Conservation (phyloP, 64 coral and sea anemone species). For the Montipora sp. region DNA sequence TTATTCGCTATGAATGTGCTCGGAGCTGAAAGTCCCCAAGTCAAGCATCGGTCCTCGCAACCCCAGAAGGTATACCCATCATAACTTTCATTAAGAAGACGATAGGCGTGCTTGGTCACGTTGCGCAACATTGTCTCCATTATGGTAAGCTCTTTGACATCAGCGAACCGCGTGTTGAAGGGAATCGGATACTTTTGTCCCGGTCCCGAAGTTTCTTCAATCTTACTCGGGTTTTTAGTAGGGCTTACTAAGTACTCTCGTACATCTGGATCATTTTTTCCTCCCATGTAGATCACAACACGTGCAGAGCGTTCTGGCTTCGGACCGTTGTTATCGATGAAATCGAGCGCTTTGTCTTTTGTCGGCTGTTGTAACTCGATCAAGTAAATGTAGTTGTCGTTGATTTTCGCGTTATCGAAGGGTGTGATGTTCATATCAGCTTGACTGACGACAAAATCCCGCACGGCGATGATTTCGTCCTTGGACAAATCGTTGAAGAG, state of each 20-base stretch:
- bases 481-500: constrained; percentile 76
- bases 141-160: constrained; percentile 33
- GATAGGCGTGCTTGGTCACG: constrained; percentile 24
- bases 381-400: constrained; percentile 85
- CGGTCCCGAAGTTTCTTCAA: constrained; percentile 14
- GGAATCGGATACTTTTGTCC: constrained; percentile 80
- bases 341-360: constrained; percentile 69
- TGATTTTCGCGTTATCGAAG: constrained; percentile 50
- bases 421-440: constrained; percentile 58
- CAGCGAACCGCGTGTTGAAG: constrained; percentile 74
- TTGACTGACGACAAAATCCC: constrained; percentile 64
- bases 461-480: constrained; percentile 77
- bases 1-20: constrained; percentile 57
- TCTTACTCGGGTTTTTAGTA: constrained; percentile 14
- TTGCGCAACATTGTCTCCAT: constrained; percentile 23
- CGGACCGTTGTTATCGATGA: constrained; percentile 57
- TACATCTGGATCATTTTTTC: constrained; percentile 31
- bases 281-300: constrained; percentile 65
- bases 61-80: constrained; percentile 56
- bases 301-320: constrained; percentile 61
- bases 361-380: constrained; percentile 65
- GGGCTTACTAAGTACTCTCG: constrained; percentile 75
- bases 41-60: constrained; percentile 63
- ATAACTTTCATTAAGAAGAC: constrained; percentile 67
- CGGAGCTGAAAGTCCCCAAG: constrained; percentile 34